Evolutionary conservation across 2,888 invertebrate species (phyloP), one percentile per base, ranked within the genome.

Genomic region (Ormyrus nitidulus): DNA sequence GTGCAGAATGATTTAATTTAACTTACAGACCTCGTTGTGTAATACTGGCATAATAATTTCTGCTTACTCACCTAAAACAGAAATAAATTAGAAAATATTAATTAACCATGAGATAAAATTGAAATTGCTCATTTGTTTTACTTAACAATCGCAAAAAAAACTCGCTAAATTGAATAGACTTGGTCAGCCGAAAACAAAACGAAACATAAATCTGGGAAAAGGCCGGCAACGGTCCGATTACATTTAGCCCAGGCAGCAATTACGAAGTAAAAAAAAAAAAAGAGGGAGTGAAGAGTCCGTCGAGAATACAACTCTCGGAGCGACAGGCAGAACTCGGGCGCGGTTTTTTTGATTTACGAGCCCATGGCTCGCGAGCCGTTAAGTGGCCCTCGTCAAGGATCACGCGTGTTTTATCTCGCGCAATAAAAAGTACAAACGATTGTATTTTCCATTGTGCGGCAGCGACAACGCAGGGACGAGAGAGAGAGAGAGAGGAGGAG

Each of bases 261-360:
- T 61, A 61, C 46, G 5, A 19, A 13, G 49, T 8, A 46, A 8
- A 49, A 10, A 51, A 49, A 68, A 68, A 68, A 51, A 68, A 11
- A 68, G 11, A 34, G 9, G 2, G 19, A 19, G 19, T 19, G 19
- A 19, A 19, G 19, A 19, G 19, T 19, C 19, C 19, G 19, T 19
- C 19, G 19, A 19, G 19, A 19, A 19, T 19, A 19, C 19, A 19
- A 19, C 19, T 19, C 53, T 54, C 9, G 10, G 59, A 59, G 19
- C 19, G 19, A 19, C 19, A 19, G 19, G 19, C 19, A 19, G 56
- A 46, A 48, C 48, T 46, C 11, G 5, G 48, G 48, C 56, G 46
- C 11, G 44, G 69, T 68, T 56, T 19, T 19, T 77, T 69, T 76
- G 68, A 77, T 70, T 77, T 69, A 77, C 76, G 68, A 77, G 62